These are phyloP conservation scores for Chalcosyrphus nemorum DNA, from an alignment of 2,888 invertebrate species.

Conservation along the genomic window DNA sequence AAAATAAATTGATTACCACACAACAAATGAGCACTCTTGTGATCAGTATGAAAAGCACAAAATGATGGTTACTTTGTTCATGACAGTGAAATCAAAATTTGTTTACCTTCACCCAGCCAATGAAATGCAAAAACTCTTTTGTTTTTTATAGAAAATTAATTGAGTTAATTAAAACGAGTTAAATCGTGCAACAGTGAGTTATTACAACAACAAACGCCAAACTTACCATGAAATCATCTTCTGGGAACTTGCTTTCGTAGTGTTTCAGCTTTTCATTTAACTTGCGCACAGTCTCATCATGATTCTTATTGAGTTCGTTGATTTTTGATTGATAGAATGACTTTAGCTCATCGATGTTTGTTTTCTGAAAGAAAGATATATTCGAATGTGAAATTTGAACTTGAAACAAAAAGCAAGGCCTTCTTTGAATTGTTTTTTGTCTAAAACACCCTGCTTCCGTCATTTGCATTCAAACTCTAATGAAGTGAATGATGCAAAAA, in stretches of 20 bases:
- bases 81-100: constrained; percentile 34
- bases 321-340: constrained; percentile 80
- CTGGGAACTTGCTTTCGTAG: constrained; percentile 79
- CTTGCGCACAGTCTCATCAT: constrained; percentile 78
- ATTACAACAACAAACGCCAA: not conserved
- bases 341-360: constrained; percentile 79
- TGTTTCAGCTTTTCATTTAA: constrained; percentile 79
- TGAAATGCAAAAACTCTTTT: constrained; percentile 60
- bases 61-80: constrained; percentile 21
- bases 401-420: not conserved
- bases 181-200: constrained; percentile 47
- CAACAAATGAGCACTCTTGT: not conserved
- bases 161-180: constrained; percentile 59
- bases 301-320: constrained; percentile 78
- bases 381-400: not conserved
- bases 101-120: constrained; percentile 68
- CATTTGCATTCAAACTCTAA: too few relatives aligned
- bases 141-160: constrained; percentile 35
- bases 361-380: constrained; percentile 74
- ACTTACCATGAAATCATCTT: constrained; percentile 81
- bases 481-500: too few relatives aligned
- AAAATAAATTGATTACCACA: not conserved
- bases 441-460: too few relatives aligned
- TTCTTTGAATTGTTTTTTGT: not conserved
- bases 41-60: not conserved